Evolutionary conservation across 1,140 invertebrate species (phyloP).

Genomic region (Procambarus virginalis): DNA sequence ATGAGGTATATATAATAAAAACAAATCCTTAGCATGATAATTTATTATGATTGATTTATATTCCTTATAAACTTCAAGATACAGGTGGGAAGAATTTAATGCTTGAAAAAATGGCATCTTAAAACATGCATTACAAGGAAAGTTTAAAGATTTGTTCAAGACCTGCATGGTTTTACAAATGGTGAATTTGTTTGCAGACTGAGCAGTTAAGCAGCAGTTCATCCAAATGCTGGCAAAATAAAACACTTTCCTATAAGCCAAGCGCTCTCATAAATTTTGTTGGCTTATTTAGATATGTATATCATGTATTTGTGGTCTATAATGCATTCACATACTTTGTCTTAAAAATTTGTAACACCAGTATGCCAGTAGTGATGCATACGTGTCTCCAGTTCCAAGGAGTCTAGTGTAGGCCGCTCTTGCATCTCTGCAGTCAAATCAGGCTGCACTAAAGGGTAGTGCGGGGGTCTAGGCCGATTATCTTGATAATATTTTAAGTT

Average conservation of each 20-base stretch:
- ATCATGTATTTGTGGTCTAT: neutral
- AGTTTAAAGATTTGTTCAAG: too few species aligned
- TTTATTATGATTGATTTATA: neutral
- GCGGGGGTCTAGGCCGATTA: conserved; percentile 25
- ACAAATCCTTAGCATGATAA: neutral
- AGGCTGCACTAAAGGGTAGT: conserved; percentile 31
- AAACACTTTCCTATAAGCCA: neutral
- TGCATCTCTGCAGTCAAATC: conserved; percentile 50
- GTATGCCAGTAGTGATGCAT: conserved; percentile 66
- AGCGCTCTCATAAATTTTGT: neutral
- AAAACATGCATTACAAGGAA: too few species aligned
- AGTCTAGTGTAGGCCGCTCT: conserved; percentile 47
- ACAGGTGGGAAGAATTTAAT: too few species aligned
- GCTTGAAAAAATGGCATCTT: too few species aligned
- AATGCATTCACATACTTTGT: neutral
- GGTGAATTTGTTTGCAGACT: too few species aligned
- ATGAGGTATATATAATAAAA: neutral
- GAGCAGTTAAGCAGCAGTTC: neutral
- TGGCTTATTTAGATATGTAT: neutral
- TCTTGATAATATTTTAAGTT: conserved; percentile 60
- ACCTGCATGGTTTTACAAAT: too few species aligned
- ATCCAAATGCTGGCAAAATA: neutral
- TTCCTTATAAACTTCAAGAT: neutral
- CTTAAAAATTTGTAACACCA: conserved; percentile 59
- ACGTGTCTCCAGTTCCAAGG: conserved; percentile 53